A percentile compares a stretch with the other conserved stretches of the same genome.
These are phyloP conservation scores for Amniataba percoides DNA, from an alignment of 2,797 vertebrate genomes.

Conservation along the genomic window DNA sequence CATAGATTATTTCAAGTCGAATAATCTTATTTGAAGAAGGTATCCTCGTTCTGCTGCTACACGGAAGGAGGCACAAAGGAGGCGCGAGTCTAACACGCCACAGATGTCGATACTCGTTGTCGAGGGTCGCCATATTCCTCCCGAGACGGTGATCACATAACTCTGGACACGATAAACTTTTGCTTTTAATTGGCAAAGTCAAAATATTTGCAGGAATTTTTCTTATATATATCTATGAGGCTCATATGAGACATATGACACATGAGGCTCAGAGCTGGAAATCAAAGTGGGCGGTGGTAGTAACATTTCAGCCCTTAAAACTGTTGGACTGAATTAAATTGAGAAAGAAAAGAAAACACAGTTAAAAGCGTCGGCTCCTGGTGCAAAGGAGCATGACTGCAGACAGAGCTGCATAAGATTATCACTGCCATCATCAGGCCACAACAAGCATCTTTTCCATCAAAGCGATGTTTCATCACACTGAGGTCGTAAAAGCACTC, in stretches of 20 bases:
- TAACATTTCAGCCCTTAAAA: conserved; percentile 14
- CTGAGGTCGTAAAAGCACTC: conserved; percentile 14
- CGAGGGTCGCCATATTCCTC: background rate
- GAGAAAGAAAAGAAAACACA: background rate
- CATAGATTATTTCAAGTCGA: background rate
- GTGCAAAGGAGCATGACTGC: background rate
- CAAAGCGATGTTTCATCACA: conserved; percentile 31
- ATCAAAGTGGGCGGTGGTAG: conserved; percentile 16
- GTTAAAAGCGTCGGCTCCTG: conserved; percentile 17
- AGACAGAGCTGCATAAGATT: background rate
- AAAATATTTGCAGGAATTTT: conserved; percentile 2
- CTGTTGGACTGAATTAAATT: conserved; percentile 18
- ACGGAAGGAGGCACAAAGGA: background rate
- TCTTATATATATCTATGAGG: too few species aligned
- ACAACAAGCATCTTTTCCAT: conserved; percentile 21
- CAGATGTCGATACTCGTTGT: too few species aligned
- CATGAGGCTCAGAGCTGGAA: background rate
- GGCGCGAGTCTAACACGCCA: background rate
- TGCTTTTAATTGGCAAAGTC: background rate
- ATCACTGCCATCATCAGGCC: conserved; percentile 26
- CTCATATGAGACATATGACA: too few species aligned
- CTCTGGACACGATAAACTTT: background rate
- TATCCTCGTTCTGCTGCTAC: background rate
- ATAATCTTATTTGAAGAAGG: background rate
- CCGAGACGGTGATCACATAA: background rate